phyloP scores from a whole-genome alignment of 2,888 invertebrate species.

The Scaptomyza flava region DNA sequence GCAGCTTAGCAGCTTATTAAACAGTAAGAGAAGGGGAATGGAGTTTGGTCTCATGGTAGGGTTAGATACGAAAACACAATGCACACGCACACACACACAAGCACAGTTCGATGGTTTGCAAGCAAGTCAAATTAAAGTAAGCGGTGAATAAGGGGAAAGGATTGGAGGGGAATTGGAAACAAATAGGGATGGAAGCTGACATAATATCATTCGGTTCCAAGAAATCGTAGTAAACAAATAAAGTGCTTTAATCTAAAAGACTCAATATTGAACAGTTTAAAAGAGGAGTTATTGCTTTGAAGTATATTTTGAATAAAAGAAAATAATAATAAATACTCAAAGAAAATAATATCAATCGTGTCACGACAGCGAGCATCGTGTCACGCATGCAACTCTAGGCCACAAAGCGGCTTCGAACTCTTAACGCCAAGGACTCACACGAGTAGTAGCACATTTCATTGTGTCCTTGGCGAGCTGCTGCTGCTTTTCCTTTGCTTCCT shows the following conservation, averaged over 20 bases:
- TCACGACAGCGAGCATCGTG: background rate
- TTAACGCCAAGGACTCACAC: conserved; percentile 5
- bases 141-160: conserved; percentile 7
- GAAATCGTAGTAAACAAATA: background rate
- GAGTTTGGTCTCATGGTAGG: background rate
- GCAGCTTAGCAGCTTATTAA: conserved; percentile 59
- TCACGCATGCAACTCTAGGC: conserved; percentile 3
- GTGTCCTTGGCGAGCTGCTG: conserved; percentile 37
- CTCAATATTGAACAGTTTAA: too few relatives aligned
- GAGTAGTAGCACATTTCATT: conserved; percentile 44
- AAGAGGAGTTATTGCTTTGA: too few relatives aligned
- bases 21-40: background rate
- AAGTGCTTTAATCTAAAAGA: too few relatives aligned
- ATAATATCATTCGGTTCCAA: background rate
- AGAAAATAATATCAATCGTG: background rate
- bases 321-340: too few relatives aligned
- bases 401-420: conserved; percentile 4
- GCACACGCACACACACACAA: background rate
- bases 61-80: conserved; percentile 15
- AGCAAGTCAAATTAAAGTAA: conserved; percentile 34
- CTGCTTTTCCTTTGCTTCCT: conserved; percentile 1
- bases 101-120: too few relatives aligned
- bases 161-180: too few relatives aligned
- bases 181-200: conserved; percentile 2
- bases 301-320: too few relatives aligned